Evolutionary conservation across 2,888 invertebrate genomes (phyloP).

Genomic region (Lysandra coridon): DNA sequence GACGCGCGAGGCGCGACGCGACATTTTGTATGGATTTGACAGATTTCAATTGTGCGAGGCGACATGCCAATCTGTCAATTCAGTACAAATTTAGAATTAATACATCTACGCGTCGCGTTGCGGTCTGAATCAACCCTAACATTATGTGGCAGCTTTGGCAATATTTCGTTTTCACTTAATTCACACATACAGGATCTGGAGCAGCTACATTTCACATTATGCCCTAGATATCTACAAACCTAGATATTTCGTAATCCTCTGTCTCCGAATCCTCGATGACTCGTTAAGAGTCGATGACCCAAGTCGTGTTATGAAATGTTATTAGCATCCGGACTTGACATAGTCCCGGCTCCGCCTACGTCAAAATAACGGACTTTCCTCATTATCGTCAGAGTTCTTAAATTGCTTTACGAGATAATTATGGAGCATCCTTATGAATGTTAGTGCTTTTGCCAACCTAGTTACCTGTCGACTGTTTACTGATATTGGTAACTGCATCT

Average conservation of each 20-base stretch:
- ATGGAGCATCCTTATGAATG: no score
- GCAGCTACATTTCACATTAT: background rate
- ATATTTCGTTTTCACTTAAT: background rate
- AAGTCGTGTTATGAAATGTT: background rate
- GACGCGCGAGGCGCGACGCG: no score
- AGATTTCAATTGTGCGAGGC: no score
- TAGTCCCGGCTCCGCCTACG: background rate
- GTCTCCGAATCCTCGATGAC: background rate
- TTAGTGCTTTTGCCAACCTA: no score
- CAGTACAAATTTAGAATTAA: no score
- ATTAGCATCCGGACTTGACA: background rate
- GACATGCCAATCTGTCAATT: no score
- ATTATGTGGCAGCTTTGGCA: background rate
- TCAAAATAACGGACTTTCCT: background rate
- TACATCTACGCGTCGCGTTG: no score
- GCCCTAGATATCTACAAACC: background rate
- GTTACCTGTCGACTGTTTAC: no score
- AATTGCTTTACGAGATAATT: no score
- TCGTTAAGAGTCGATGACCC: background rate
- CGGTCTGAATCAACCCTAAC: background rate
- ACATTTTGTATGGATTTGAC: no score
- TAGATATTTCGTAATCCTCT: background rate
- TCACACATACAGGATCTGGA: background rate
- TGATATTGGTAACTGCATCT: no score
- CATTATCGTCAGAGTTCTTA: no score